Base-by-base conservation (phyloP, 2,888 invertebrate genomes). In the Empis livida region DNA sequence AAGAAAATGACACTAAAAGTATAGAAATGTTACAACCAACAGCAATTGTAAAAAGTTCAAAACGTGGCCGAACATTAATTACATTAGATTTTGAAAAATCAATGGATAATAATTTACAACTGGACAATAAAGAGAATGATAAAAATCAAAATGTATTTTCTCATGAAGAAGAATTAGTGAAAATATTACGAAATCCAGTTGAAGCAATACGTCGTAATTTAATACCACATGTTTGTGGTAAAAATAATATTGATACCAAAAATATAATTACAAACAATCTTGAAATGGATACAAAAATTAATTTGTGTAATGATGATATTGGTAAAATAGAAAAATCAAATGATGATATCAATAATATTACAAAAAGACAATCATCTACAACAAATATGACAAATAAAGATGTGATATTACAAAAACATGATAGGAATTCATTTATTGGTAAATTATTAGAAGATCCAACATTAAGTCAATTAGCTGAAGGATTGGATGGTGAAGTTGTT, bases 181-280 rank as follows among this genome's bases (percentile, higher is more conserved):
- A 75, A 53, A 73, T 82, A 52, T 61, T 83, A 38, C 73, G 73
- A 54, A 80, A 85, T 67, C 85, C 85, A 1, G 84, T 85, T 10
- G 83, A 84, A 73, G 85, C 85, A 14, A 81, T 84, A 5, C 76
- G 76, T 59, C 73, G 80, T 55, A 84, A 85, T 65, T 71, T 84
- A 53, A 79, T 85, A 58, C 84, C 85, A 41, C 84, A 84, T 62
- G 80, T 85, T 45, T 85, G 85, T 66, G 84, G 84, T 27, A 79
- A 79, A 64, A 61, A 68, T 56, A 71, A 71, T 52, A 56, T 37
- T 2, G 14, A 13, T 8, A 50, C 56, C 1, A 23, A 48, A 5
- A 45, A 45, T 60, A 65, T 46, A 40, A 37, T 45, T 2, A 53
- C 47, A 8, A 35, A n/a, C 2, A n/a, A 32, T 32, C 5, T 17